These are phyloP conservation scores for Cerastis leucographa DNA, from an alignment of 2,888 invertebrate genomes.

Conservation along the genomic window DNA sequence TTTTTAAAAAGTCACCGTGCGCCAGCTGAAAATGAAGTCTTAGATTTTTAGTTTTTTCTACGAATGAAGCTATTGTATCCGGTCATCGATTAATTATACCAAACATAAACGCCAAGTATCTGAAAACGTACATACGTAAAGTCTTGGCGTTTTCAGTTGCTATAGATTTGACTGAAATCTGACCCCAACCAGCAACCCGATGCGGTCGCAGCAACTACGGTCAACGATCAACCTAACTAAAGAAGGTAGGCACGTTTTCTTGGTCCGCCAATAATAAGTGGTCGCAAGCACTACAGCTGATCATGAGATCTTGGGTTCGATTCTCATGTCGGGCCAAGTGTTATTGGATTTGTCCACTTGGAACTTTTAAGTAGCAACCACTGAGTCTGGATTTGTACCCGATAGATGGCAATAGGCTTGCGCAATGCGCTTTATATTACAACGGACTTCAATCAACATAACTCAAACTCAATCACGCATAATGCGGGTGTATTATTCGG, in stretches of 20 bases:
- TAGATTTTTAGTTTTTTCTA: too few species aligned
- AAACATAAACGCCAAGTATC: too few species aligned
- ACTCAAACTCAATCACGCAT: not conserved
- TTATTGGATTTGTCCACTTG: not conserved
- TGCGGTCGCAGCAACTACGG: not conserved
- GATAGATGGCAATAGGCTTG: not conserved
- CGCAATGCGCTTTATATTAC: not conserved
- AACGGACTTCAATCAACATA: not conserved
- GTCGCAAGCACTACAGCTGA: not conserved
- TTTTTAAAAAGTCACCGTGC: too few species aligned
- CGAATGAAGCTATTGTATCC: too few species aligned
- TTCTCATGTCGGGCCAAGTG: not conserved
- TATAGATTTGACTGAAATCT: not conserved
- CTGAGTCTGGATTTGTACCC: not conserved
- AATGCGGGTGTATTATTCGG: not conserved
- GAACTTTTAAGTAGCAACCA: not conserved
- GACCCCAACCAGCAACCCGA: not conserved
- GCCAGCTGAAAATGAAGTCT: too few species aligned
- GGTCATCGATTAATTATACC: too few species aligned
- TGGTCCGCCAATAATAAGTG: too few species aligned
- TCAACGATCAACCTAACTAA: too few species aligned
- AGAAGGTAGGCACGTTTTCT: too few species aligned
- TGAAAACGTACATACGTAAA: too few species aligned
- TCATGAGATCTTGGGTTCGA: not conserved
- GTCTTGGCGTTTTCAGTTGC: not conserved